Evolutionary conservation across 1,140 invertebrate species (phyloP).

Genomic region (Saccostrea echinata): DNA sequence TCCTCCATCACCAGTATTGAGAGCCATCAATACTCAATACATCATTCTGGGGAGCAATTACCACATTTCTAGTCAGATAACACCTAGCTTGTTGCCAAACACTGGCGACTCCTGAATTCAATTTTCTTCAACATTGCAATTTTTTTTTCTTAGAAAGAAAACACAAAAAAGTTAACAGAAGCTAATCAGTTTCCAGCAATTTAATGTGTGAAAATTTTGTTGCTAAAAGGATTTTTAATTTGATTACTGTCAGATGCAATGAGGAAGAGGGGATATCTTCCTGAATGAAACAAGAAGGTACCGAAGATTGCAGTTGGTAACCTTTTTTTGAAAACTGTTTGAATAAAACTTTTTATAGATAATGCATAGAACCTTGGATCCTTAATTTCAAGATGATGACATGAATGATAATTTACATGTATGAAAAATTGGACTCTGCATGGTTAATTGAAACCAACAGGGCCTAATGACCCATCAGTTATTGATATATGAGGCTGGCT

Average conservation of each 20-base stretch:
- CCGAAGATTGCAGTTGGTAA: too few species aligned
- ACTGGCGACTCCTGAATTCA: neutral
- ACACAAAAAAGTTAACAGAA: neutral
- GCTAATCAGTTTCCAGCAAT: slow-evolving; percentile 11
- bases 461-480: slow-evolving; percentile 29
- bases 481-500: slow-evolving; percentile 23
- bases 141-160: neutral
- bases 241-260: neutral
- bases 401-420: slow-evolving; percentile 25
- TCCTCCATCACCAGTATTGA: slow-evolving; percentile 19
- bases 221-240: slow-evolving; percentile 34
- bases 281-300: too few species aligned
- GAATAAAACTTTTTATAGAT: too few species aligned
- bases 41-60: slow-evolving; percentile 21
- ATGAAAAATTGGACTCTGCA: slow-evolving; percentile 34
- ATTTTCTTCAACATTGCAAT: slow-evolving; percentile 24
- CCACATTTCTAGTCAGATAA: slow-evolving; percentile 36
- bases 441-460: slow-evolving; percentile 36
- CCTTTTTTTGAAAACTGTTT: too few species aligned
- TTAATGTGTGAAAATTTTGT: slow-evolving; percentile 39
- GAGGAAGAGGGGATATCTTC: neutral
- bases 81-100: slow-evolving; percentile 33
- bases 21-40: slow-evolving; percentile 25
- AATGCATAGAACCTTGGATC: neutral
- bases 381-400: neutral